phyloP scores from a whole-genome alignment of 1,140 invertebrate species.

The Cotesia glomerata region DNA sequence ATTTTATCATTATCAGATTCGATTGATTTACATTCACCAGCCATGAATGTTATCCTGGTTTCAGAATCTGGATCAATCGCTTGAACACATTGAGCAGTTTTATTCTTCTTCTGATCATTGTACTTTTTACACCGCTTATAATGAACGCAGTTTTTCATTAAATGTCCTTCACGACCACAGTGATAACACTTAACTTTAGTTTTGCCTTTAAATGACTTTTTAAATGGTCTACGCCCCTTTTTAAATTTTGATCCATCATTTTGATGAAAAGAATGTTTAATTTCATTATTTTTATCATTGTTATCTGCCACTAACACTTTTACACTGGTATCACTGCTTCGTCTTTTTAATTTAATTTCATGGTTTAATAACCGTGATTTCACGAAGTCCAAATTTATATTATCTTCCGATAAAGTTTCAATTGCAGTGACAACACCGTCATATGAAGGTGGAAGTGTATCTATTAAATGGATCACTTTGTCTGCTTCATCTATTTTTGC shows the following conservation, averaged over 20 bases:
- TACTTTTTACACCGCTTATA: constrained; percentile 3
- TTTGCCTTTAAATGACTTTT: constrained; percentile 17
- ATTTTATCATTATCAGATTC: constrained; percentile 4
- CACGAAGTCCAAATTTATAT: constrained; percentile 37
- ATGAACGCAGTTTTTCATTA: constrained; percentile 15
- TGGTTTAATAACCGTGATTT: constrained; percentile 41
- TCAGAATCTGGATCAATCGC: background rate
- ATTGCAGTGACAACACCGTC: constrained; percentile 35
- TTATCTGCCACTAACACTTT: constrained; percentile 7
- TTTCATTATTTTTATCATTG: background rate
- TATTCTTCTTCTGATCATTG: constrained; percentile 1
- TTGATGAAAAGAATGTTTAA: background rate
- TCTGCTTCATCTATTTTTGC: constrained; percentile 8
- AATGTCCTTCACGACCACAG: constrained; percentile 14
- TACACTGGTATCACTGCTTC: background rate
- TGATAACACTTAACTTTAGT: constrained; percentile 23
- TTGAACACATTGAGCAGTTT: constrained; percentile 4
- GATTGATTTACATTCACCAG: constrained; percentile 8
- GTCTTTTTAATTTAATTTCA: constrained; percentile 33
- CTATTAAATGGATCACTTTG: background rate
- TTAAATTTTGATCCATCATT: background rate
- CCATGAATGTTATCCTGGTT: constrained; percentile 8
- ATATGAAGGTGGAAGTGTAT: constrained; percentile 30
- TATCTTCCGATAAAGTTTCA: constrained; percentile 35
- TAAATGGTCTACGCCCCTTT: constrained; percentile 16